A percentile compares a stretch with the other conserved stretches of the same genome.
These are phyloP conservation scores for Temnothorax curvispinosus DNA, from an alignment of 1,140 invertebrate genomes.

Conservation along the genomic window DNA sequence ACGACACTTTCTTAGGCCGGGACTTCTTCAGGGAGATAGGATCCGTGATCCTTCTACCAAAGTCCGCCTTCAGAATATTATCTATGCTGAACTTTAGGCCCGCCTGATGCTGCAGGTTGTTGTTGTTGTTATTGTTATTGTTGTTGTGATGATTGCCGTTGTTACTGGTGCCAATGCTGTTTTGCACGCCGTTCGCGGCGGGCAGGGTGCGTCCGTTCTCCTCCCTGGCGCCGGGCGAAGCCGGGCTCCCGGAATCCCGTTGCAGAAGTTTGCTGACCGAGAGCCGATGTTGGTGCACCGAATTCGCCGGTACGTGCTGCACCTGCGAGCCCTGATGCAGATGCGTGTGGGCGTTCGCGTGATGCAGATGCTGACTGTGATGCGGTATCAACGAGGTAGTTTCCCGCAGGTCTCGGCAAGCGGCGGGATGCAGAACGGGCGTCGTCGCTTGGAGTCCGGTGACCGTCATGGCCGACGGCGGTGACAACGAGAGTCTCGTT, in stretches of 20 bases:
- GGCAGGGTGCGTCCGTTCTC: slow-evolving; percentile 72
- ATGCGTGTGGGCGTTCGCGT: slow-evolving; percentile 69
- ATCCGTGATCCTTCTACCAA: slow-evolving; percentile 91
- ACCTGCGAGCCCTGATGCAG: slow-evolving; percentile 76
- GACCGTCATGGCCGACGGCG: slow-evolving; percentile 81
- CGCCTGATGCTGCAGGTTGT: slow-evolving; percentile 87
- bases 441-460: slow-evolving; percentile 75
- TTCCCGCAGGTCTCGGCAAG: slow-evolving; percentile 78
- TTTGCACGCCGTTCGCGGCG: slow-evolving; percentile 64
- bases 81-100: slow-evolving; percentile 96
- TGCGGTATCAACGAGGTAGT: slow-evolving; percentile 75
- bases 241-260: slow-evolving; percentile 74
- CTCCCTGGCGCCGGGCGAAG: slow-evolving; percentile 72
- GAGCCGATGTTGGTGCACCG: slow-evolving; percentile 79
- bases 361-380: slow-evolving; percentile 74
- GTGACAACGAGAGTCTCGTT: slow-evolving; percentile 82
- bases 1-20: slow-evolving; percentile 82
- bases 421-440: slow-evolving; percentile 78
- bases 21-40: slow-evolving; percentile 88
- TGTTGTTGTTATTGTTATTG: slow-evolving; percentile 80
- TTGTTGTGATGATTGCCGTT: slow-evolving; percentile 73
- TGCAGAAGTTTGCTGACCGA: slow-evolving; percentile 81
- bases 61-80: slow-evolving; percentile 96
- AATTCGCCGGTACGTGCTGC: slow-evolving; percentile 75
- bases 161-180: slow-evolving; percentile 56